Percentiles rank a stretch among this genome's conserved stretches.
phyloP scores from a whole-genome alignment of 35 echinoderm and acorn worm genomes.

The Apostichopus californicus region DNA sequence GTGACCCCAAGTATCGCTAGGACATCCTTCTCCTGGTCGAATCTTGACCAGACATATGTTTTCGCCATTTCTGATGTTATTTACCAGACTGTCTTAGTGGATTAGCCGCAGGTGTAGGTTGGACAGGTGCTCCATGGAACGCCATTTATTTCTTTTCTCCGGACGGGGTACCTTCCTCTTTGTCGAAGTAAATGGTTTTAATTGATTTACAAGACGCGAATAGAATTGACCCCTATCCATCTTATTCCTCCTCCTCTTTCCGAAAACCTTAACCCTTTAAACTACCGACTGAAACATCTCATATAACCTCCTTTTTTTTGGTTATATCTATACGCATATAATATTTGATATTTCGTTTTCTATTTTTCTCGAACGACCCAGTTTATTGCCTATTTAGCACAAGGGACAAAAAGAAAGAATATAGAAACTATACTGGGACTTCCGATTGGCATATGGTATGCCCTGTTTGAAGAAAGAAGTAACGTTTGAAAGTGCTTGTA shows the following conservation, averaged over 20 bases:
- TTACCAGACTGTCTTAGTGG: neutral
- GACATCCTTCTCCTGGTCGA: neutral
- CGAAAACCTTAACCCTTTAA: slow-evolving; percentile 30
- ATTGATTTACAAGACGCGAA: slow-evolving; percentile 28
- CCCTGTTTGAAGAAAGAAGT: too few species aligned
- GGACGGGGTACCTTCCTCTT: neutral
- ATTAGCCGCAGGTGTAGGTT: neutral
- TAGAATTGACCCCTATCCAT: neutral
- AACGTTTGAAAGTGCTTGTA: too few species aligned
- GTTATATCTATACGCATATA: too few species aligned
- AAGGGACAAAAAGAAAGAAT: neutral
- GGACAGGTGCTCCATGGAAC: slow-evolving; percentile 22
- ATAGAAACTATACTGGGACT: neutral
- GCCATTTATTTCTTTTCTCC: slow-evolving; percentile 5
- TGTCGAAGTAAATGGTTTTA: neutral
- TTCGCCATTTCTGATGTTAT: neutral
- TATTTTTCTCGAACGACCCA: neutral
- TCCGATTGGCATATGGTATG: neutral
- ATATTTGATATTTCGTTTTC: too few species aligned
- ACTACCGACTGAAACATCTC: neutral
- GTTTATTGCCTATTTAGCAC: neutral
- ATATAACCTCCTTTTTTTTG: neutral
- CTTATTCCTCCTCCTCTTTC: neutral
- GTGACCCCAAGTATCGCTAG: neutral
- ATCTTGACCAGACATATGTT: slow-evolving; percentile 42